These are phyloP conservation scores for Temnothorax ravouxi DNA, from an alignment of 2,888 invertebrate species.

Conservation along the genomic window DNA sequence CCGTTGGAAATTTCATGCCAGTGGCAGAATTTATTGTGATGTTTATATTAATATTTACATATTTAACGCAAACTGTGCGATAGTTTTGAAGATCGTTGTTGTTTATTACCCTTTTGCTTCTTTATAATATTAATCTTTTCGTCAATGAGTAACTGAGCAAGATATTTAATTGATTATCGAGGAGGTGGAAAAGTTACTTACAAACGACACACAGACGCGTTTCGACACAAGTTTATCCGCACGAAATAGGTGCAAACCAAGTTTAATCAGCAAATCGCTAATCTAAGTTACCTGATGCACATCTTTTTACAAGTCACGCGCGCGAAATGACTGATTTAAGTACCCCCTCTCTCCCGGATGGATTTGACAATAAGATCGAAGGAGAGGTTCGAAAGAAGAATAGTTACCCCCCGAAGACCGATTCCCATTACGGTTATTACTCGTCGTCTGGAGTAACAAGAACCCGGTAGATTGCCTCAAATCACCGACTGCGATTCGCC, in stretches of 20 bases:
- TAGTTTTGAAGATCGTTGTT: background rate
- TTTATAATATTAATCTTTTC: slow-evolving; percentile 10
- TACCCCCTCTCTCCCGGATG: slow-evolving; percentile 68
- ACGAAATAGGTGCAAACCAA: background rate
- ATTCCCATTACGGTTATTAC: slow-evolving; percentile 84
- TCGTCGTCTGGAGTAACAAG: slow-evolving; percentile 84
- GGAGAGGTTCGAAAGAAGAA: slow-evolving; percentile 72
- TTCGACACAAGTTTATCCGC: background rate
- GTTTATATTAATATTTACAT: slow-evolving; percentile 8
- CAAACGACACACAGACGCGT: background rate
- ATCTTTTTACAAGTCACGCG: slow-evolving; percentile 74
- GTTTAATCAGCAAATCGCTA: slow-evolving; percentile 52
- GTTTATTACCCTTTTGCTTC: background rate
- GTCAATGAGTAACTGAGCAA: background rate
- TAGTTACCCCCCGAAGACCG: slow-evolving; percentile 77
- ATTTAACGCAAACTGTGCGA: background rate
- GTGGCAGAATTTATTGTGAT: background rate
- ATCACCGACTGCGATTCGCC: slow-evolving; percentile 84
- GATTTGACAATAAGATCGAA: slow-evolving; percentile 79
- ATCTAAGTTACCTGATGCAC: slow-evolving; percentile 49
- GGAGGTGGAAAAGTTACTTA: background rate
- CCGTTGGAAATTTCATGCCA: slow-evolving; percentile 9
- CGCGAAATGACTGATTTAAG: slow-evolving; percentile 76
- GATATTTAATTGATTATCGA: background rate
- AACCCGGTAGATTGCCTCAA: slow-evolving; percentile 84